Evolutionary conservation across 1,140 invertebrate genomes (phyloP), one percentile per base, ranked within the genome.

Genomic region (Listronotus bonariensis): DNA sequence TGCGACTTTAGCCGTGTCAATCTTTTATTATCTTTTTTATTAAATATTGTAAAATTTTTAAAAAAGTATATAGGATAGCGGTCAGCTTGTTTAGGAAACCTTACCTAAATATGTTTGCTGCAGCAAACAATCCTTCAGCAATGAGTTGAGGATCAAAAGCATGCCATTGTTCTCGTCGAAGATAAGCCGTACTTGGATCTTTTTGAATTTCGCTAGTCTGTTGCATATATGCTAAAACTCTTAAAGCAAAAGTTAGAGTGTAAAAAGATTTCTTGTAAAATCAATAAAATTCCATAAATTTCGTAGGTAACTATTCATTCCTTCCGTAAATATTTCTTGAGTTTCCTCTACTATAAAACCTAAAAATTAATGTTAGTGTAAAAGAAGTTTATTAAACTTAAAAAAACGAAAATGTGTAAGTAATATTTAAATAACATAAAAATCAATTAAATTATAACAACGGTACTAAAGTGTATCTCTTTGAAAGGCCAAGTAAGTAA

Each of bases 281-380:
- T 98, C 96, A 63, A 97, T 92, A 75, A 95, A 93, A 77, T 98
- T 98, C 95, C 96, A 98, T 86, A 97, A 89, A 76, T 98, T 93
- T 3, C 89, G 82, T 10, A 96, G 82, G 76, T 97, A 98, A 0
- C 87, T 86, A 15, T 86, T 84, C 31, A 97, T 83, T 17, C 95
- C 95, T 72, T 93, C 88, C 0, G 87, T 83, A 80, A 89, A 95
- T 31, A 96, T 89, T 78, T 97, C 93, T 75, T 92, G 89, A 7
- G 89, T 89, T 80, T 97, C 95, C 76, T 95, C 89, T 88, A 89
- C 93, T 51, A 97, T 89, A 75, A 96, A 97, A 17, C 92, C 91
- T 92, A 72, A 40, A 77, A 48, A 17, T 36, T 6, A 10, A 26
- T 26, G 5, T n/a, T n/a, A n/a, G n/a, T n/a, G n/a, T n/a, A n/a